Evolutionary conservation across 2,888 invertebrate species (phyloP).

Genomic region (Rotaria sp.): DNA sequence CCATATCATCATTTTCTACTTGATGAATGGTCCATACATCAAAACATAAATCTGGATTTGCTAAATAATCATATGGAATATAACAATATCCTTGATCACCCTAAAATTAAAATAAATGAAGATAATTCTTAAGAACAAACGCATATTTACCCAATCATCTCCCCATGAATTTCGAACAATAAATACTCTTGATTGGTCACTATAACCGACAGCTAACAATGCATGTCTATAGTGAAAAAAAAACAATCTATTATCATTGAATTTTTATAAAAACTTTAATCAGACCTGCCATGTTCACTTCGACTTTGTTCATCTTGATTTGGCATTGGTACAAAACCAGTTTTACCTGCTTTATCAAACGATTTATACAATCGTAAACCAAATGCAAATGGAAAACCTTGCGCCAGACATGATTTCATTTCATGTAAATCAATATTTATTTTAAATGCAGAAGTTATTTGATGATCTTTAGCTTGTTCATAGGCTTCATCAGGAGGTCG

Average conservation of each 20-base stretch:
- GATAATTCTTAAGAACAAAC: background rate
- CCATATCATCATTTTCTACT: background rate
- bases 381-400: slow-evolving; percentile 20
- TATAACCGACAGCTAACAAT: no score
- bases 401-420: slow-evolving; percentile 18
- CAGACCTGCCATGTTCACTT: background rate
- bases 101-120: background rate
- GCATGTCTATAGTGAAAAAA: background rate
- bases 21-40: background rate
- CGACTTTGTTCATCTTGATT: background rate
- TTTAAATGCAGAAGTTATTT: background rate
- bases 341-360: background rate
- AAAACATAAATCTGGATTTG: background rate
- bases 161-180: slow-evolving; percentile 16
- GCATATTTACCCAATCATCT: background rate
- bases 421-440: background rate
- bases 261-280: background rate
- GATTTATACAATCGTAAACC: background rate
- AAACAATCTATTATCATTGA: background rate
- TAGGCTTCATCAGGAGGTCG: background rate
- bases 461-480: background rate
- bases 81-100: background rate
- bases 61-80: no score
- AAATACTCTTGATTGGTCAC: background rate
- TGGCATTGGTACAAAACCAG: background rate